Conservation (phyloP, 2,113 vertebrate genomes). For the Daphoenositta chrysoptera region DNA sequence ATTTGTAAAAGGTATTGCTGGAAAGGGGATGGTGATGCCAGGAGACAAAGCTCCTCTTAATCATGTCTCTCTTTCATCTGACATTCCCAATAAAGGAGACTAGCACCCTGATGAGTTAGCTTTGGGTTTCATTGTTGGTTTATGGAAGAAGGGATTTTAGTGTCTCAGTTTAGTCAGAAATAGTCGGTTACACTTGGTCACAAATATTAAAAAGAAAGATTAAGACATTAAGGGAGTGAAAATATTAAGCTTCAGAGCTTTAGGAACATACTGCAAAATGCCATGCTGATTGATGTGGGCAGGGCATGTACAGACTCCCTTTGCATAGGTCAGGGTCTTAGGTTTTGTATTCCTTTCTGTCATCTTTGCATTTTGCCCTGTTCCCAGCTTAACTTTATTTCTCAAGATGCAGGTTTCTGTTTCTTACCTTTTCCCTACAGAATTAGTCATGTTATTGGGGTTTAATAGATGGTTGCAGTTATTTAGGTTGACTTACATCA, state of each 20-base stretch:
- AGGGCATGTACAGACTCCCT: not conserved
- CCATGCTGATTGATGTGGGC: not conserved
- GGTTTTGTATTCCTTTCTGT: not conserved
- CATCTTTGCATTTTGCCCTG: not conserved
- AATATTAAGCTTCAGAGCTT: not conserved
- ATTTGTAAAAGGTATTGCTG: conserved; percentile 4
- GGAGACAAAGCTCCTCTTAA: not conserved
- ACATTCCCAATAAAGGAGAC: not conserved
- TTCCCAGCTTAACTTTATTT: not conserved
- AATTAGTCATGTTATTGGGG: not conserved
- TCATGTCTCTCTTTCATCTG: conserved; percentile 5
- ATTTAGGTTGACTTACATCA: conserved; percentile 9
- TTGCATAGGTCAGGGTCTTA: not conserved
- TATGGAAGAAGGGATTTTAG: not conserved
- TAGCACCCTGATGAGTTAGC: not conserved
- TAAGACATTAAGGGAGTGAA: not conserved
- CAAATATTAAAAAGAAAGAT: not conserved
- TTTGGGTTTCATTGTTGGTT: not conserved
- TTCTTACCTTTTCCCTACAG: not conserved
- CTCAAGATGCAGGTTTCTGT: not conserved
- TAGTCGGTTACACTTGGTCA: not conserved
- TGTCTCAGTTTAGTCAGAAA: not conserved
- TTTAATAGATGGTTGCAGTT: not conserved
- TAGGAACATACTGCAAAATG: not conserved
- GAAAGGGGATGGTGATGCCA: not conserved